Evolutionary conservation across 2,113 vertebrate species (phyloP).

Genomic region (Phaethon lepturus): DNA sequence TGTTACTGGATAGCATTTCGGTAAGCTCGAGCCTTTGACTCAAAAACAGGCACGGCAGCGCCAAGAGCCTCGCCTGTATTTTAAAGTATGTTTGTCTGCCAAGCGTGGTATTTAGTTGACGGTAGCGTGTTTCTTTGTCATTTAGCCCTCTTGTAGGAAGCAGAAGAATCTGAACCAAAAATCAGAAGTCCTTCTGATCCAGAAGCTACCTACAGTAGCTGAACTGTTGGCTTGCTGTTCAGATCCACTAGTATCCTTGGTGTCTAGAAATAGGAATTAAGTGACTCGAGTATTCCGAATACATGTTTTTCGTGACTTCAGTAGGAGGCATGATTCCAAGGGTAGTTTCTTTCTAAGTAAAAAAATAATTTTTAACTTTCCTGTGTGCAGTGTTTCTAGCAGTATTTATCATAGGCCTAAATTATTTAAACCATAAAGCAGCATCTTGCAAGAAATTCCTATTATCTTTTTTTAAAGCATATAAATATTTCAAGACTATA

Average conservation of each 20-base stretch:
- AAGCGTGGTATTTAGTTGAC: neutral
- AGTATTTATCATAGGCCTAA: conserved; percentile 22
- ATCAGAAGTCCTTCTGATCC: neutral
- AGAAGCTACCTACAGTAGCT: neutral
- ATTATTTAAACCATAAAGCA: conserved; percentile 47
- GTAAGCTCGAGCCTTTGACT: neutral
- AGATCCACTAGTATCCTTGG: neutral
- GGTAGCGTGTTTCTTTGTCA: conserved; percentile 26
- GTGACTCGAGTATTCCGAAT: neutral
- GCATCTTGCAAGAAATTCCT: conserved; percentile 22
- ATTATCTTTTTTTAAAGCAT: neutral
- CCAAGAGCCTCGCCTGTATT: conserved; percentile 26
- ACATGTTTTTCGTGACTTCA: rapidly evolving
- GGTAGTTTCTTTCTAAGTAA: neutral
- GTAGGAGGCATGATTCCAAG: neutral
- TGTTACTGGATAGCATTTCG: neutral
- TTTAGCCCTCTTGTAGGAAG: conserved; percentile 21
- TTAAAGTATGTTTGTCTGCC: conserved; percentile 8
- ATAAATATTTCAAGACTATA: conserved; percentile 43
- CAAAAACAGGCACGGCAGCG: neutral
- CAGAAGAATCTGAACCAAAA: conserved; percentile 39
- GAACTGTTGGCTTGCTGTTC: neutral
- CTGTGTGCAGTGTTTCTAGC: neutral
- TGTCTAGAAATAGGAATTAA: neutral
- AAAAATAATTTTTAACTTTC: neutral